Evolutionary conservation across 2,888 invertebrate species (phyloP).

Genomic region (Amphipoea oculea): DNA sequence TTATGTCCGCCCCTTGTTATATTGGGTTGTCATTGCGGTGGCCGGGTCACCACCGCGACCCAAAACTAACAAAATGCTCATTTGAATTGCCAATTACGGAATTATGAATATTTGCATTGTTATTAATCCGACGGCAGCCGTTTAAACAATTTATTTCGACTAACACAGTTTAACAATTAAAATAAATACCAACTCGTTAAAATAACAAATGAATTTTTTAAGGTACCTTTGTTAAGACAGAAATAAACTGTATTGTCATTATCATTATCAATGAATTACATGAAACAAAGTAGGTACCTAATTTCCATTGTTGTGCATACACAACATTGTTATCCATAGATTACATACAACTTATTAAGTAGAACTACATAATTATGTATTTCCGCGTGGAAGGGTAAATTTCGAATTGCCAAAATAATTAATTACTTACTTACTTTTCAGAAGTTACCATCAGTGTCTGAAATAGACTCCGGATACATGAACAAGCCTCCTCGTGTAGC

Average conservation of each 20-base stretch:
- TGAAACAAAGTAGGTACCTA: not conserved
- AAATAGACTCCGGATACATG: not conserved
- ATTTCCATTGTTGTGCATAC: not conserved
- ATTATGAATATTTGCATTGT: slow-evolving; percentile 80
- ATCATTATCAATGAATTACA: slow-evolving; percentile 1
- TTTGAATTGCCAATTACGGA: slow-evolving; percentile 80
- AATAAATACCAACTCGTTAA: slow-evolving; percentile 4
- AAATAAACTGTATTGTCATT: not conserved
- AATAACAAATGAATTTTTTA: slow-evolving; percentile 5
- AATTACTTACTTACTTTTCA: too few relatives aligned
- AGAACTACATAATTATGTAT: not conserved
- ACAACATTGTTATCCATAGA: not conserved
- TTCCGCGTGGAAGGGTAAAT: not conserved
- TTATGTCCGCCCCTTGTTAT: slow-evolving; percentile 54
- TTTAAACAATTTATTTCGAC: slow-evolving; percentile 56
- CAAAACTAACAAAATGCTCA: slow-evolving; percentile 77
- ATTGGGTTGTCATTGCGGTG: slow-evolving; percentile 54
- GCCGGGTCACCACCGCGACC: slow-evolving; percentile 72
- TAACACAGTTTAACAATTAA: slow-evolving; percentile 20
- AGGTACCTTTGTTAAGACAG: not conserved
- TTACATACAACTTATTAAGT: not conserved
- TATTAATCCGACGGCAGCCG: slow-evolving; percentile 68
- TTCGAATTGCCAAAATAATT: not conserved
- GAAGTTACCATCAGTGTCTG: not conserved
- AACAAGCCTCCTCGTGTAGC: too few relatives aligned